These are phyloP conservation scores for Chaenodraco wilsoni DNA, from an alignment of 2,797 vertebrate species.

Conservation along the genomic window DNA sequence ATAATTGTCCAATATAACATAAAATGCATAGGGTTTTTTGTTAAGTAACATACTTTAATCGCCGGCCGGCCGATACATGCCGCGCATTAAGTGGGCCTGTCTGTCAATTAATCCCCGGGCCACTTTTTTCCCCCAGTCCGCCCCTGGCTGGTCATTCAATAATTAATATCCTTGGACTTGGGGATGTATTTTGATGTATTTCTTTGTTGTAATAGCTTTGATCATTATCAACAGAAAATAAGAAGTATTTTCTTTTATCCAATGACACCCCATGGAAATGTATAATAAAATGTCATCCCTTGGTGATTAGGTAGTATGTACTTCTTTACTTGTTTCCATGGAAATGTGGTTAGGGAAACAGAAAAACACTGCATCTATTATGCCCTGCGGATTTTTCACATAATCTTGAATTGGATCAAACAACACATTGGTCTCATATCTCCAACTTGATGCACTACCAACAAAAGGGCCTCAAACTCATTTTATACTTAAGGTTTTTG, in stretches of 20 bases:
- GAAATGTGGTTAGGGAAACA: slow-evolving; percentile 35
- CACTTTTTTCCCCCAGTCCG: no score
- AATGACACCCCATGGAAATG: slow-evolving; percentile 18
- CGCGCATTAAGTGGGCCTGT: no score
- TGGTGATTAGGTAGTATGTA: slow-evolving; percentile 18
- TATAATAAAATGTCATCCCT: slow-evolving; percentile 18
- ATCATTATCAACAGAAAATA: slow-evolving; percentile 21
- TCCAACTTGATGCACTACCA: neutral
- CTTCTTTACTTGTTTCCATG: slow-evolving; percentile 48
- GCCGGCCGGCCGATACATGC: no score
- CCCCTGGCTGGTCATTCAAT: slow-evolving; percentile 13
- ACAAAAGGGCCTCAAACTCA: neutral
- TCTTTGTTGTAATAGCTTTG: slow-evolving; percentile 18
- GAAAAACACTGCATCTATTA: slow-evolving; percentile 9
- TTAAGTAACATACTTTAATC: no score
- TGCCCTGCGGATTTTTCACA: slow-evolving; percentile 14
- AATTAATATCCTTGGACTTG: neutral
- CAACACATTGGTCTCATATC: slow-evolving; percentile 10
- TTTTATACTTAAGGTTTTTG: neutral
- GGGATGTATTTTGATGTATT: slow-evolving; percentile 7
- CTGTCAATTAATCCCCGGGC: no score
- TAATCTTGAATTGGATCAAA: slow-evolving; percentile 27
- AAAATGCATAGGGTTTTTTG: no score
- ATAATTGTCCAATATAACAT: no score
- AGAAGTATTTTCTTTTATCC: slow-evolving; percentile 17